Percentiles rank a stretch among this genome's conserved stretches.
phyloP scores from a whole-genome alignment of 1,140 invertebrate species.

The Pseudomyrmex dendroicus region DNA sequence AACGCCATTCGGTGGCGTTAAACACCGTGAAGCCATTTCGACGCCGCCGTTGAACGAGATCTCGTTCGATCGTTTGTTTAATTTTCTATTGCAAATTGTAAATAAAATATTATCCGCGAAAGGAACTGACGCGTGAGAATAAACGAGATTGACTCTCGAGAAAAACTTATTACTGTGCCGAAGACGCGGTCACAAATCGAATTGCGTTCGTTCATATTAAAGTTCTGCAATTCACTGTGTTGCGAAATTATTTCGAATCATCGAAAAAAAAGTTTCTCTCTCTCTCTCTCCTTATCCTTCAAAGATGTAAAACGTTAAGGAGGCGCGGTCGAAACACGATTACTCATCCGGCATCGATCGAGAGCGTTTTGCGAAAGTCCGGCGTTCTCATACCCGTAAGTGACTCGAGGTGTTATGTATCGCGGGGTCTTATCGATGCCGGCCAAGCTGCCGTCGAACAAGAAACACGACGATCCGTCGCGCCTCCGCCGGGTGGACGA shows the following conservation, averaged over 20 bases:
- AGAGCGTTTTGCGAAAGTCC: conserved; percentile 28
- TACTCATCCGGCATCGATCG: conserved; percentile 32
- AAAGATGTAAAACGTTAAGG: background rate
- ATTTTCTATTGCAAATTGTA: too few species aligned
- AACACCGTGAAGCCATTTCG: conserved; percentile 1
- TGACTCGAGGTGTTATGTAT: conserved; percentile 27
- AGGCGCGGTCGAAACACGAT: conserved; percentile 29
- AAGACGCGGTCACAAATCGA: background rate
- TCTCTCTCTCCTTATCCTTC: background rate
- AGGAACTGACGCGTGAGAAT: too few species aligned
- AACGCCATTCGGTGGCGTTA: background rate
- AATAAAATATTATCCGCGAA: too few species aligned
- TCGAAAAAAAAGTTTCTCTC: background rate
- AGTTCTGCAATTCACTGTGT: conserved; percentile 26
- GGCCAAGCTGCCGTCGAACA: conserved; percentile 16
- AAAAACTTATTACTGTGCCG: too few species aligned
- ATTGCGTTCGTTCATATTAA: conserved; percentile 14
- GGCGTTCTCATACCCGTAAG: conserved; percentile 9
- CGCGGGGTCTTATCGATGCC: conserved; percentile 27
- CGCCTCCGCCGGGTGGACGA: conserved; percentile 60
- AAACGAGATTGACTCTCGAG: too few species aligned
- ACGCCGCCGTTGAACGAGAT: too few species aligned
- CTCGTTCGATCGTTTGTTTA: too few species aligned
- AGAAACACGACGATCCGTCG: conserved; percentile 57
- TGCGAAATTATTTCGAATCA: conserved; percentile 18